Evolutionary conservation across 2,113 vertebrate species (phyloP), one percentile per base, ranked within the genome.

Genomic region (Hypomesus transpacificus): DNA sequence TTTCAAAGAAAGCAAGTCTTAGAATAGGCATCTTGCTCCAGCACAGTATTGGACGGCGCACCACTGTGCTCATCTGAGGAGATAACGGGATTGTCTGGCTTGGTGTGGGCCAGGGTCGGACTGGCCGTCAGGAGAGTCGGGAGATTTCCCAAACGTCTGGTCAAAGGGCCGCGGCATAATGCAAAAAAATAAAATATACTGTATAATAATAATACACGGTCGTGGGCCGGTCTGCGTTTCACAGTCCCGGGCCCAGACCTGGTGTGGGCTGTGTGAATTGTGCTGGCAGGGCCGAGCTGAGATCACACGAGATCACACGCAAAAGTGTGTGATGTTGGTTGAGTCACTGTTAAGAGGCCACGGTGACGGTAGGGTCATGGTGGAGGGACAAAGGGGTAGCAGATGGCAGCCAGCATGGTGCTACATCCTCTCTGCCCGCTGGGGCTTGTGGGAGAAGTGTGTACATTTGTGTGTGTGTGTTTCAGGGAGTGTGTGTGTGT

Each of bases 371-470:
- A 53, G 31, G 52, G 66, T 69, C 57, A 52, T 69, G 24, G 66
- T 63, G 57, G 26, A 31, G 60, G 59, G 51, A 64, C 31, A 53
- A 6, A 14, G 31, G 24, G 3, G 74, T 34, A 59, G 61, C 74
- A 75, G 74, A 75, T 75, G 68, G 74, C 14, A n/a, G 54, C 24
- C 74, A 75, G 74, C 39, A 17, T 66, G 68, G 17, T n/a, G 21
- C 18, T 28, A 24, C 34, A 4, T 28, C 61, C 60, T 50, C 70
- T 56, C 18, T 4, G 14, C 58, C 58, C 20, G 26, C 21, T 14
- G 21, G 21, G 3, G 58, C 58, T 60, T 24, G 58, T 6, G 20
- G 22, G 52, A 5, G 46, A 20, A 4, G 34, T 52, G n/a, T 39
- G 58, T 62, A 59, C 50, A 39, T 68, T 54, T 5, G 46, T 74